Conservation (phyloP, 1,140 invertebrate species). For the Pectinophora gossypiella region DNA sequence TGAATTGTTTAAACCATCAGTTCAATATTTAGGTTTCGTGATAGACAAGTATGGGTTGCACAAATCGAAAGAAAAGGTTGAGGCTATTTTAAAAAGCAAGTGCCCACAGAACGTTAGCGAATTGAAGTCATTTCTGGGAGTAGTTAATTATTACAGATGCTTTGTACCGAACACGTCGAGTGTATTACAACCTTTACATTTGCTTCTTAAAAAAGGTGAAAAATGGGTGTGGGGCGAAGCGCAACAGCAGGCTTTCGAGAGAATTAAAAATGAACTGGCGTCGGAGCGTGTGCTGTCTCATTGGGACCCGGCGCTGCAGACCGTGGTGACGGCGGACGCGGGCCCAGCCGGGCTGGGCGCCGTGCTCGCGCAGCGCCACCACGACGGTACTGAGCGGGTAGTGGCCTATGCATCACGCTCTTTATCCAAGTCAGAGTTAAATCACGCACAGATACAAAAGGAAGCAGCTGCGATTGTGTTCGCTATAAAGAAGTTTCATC, state of each 20-base stretch:
- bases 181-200: not conserved
- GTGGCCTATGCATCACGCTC: constrained; percentile 53
- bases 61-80: not conserved
- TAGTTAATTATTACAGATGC: constrained; percentile 10
- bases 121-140: constrained; percentile 12
- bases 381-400: not conserved
- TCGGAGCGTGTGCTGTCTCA: not conserved
- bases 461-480: constrained; percentile 21
- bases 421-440: constrained; percentile 39
- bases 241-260: not conserved
- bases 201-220: constrained; percentile 1
- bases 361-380: not conserved
- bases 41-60: constrained; percentile 7
- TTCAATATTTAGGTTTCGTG: constrained; percentile 13
- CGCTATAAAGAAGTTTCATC: constrained; percentile 23
- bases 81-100: not conserved
- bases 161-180: not conserved
- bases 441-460: constrained; percentile 37
- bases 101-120: not conserved
- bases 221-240: not conserved
- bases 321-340: constrained; percentile 5
- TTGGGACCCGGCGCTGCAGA: not conserved
- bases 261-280: not conserved
- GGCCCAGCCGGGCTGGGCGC: constrained; percentile 1
- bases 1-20: constrained; percentile 2